Evolutionary conservation across 1,140 invertebrate genomes (phyloP), one percentile per base, ranked within the genome.

Genomic region (Cataglyphis hispanica): DNA sequence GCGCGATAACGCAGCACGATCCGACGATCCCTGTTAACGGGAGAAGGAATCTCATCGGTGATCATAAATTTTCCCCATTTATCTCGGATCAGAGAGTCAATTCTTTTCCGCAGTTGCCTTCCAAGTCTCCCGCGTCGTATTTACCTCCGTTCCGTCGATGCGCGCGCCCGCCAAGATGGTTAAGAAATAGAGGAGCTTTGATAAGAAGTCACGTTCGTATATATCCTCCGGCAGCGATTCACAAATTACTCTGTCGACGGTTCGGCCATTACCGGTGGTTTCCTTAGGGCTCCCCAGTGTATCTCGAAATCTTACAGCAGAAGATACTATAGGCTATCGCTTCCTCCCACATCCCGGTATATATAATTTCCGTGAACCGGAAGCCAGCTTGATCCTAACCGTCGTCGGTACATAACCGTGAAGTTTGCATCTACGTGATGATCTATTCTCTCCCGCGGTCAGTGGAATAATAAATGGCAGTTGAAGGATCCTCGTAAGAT

Each of bases 131-230:
- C 64, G 25, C 27, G 16, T 63, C 60, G 64, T 66, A 66, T 66
- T 34, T 22, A n/a, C 31, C 25, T 25, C 22, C 37, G 43, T 63
- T n/a, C 10, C 22, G 7, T 19, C 25, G 40, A 22, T 37, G 1
- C 67, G 34, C 66, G 78, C 22, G 78, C 27, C 27, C 22, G 78
- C 27, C 27, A 4, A 31, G 50, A 25, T 56, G 46, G 64, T 46
- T 72, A 43, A 60, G 72, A 74, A 67, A 77, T 76, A 50, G 58
- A 37, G 70, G 16, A 34, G 31, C 31, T 76, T 75, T 46, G 81
- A 77, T 84, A 77, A 76, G 81, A 84, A 84, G 69, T 63, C 46
- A 84, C 81, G 70, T 84, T 77, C 60, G 60, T 64, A 80, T 67
- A 81, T 86, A 69, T 70, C 64, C 53, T 81, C 56, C 56, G 64